Evolutionary conservation across 2,797 vertebrate species (phyloP).

Genomic region (Premnoplex brunnescens): DNA sequence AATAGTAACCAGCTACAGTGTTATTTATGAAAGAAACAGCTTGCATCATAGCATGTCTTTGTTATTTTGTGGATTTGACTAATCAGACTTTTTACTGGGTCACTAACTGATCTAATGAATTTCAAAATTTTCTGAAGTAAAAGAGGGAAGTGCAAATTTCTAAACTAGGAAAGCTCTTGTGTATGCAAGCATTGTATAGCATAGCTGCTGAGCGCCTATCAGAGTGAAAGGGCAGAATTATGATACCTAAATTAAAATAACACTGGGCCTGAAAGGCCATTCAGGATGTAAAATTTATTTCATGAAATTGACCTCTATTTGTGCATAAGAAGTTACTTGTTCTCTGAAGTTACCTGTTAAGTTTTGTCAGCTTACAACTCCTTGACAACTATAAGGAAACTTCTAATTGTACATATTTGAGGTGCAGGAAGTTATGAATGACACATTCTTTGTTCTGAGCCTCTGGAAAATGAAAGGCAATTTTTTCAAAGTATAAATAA

Average conservation of each 20-base stretch:
- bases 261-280: not conserved
- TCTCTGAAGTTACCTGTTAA: not conserved
- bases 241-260: not conserved
- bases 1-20: not conserved
- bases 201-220: not conserved
- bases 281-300: not conserved
- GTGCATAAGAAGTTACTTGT: not conserved
- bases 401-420: not conserved
- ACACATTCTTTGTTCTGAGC: not conserved
- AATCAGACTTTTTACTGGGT: not conserved
- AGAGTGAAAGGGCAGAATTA: not conserved
- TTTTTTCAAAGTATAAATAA: not conserved
- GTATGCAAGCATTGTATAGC: not conserved
- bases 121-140: not conserved
- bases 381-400: not conserved
- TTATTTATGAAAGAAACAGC: not conserved
- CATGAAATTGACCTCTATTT: not conserved
- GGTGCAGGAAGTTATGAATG: not conserved
- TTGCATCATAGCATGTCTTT: not conserved
- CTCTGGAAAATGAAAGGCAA: not conserved
- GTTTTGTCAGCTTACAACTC: not conserved
- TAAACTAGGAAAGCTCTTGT: not conserved
- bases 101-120: not conserved
- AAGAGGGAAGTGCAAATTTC: not conserved
- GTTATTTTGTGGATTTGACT: accelerated